Base-by-base conservation (phyloP, 92 coral and sea anemone species). In the Umimayanthus kanabou region DNA sequence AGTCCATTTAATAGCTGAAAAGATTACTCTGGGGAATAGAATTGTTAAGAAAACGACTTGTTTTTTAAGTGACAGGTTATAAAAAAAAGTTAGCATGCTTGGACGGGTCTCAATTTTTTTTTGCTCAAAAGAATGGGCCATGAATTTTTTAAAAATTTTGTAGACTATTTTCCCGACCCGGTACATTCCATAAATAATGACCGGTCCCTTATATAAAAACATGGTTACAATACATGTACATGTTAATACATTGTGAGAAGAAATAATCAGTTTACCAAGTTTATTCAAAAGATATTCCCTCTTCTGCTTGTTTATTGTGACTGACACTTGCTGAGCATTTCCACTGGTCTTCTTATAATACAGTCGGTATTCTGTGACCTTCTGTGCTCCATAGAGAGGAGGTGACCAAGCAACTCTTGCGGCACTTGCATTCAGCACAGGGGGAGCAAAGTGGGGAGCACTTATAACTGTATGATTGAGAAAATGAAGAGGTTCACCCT, bases 361-460 rank as follows among this genome's bases (percentile, higher is more conserved):
- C 76, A 94, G 87, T 43, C 73, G 93, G 81, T 94, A 94, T 28
- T 93, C 93, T 74, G 80, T 29, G 7, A 94, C 87, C 57, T 57
- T 89, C 33, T 91, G 70, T 55, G 74, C 84, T 45, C 98, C 95
- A 91, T 83, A 93, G 13, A 11, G 25, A 15, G 98, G 98, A 16
- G 94, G 88, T 42, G 58, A 82, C 98, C 95, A 94, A 10, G 69
- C 71, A 9, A 94, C 85, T 18, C 70, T 81, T 40, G 89, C 66
- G 4, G 88, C 64, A 22, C 89, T 92, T 65, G 91, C 84, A 90
- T 93, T 94, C 76, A 74, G 16, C 47, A 58, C 50, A 43, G 74
- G 45, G 66, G 82, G 39, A 75, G 86, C 84, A 53, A 93, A 49
- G 1, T 42, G 70, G 67, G 98, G 98, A 73, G 98, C 90, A 78